Conservation (phyloP, 2,113 vertebrate species). For the Centropristis striata region DNA sequence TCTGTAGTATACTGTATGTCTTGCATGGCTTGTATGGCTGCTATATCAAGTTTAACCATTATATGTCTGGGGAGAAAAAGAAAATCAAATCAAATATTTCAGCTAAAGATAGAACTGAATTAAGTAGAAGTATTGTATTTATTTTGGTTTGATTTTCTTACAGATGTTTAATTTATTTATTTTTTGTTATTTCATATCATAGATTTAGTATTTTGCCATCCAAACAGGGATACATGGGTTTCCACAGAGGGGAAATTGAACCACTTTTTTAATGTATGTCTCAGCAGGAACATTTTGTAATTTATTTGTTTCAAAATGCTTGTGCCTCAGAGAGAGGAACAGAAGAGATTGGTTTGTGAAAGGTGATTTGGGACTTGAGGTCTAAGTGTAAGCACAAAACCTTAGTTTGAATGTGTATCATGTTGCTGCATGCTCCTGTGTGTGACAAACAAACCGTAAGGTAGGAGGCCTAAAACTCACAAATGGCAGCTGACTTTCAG, state of each 20-base stretch:
- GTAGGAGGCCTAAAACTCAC: too few relatives aligned
- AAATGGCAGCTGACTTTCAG: too few relatives aligned
- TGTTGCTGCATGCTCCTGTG: neutral
- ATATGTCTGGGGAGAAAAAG: neutral
- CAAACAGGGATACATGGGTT: neutral
- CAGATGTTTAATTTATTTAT: too few relatives aligned
- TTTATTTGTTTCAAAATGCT: neutral
- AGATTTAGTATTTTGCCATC: neutral
- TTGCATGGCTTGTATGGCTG: constrained; percentile 1
- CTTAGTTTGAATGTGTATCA: neutral
- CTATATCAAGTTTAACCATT: neutral
- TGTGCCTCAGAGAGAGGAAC: neutral
- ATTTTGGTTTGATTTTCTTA: neutral
- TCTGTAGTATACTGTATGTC: neutral
- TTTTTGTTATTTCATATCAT: neutral
- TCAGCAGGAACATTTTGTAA: neutral
- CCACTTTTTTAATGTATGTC: neutral
- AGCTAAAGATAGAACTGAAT: too few relatives aligned
- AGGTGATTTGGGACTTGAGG: neutral
- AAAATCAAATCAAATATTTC: neutral
- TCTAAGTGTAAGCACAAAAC: neutral
- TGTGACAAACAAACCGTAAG: neutral
- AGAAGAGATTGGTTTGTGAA: neutral
- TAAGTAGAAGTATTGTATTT: neutral
- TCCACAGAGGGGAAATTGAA: neutral